phyloP scores from a whole-genome alignment of 2,113 vertebrate genomes.

The Suncus etruscus region DNA sequence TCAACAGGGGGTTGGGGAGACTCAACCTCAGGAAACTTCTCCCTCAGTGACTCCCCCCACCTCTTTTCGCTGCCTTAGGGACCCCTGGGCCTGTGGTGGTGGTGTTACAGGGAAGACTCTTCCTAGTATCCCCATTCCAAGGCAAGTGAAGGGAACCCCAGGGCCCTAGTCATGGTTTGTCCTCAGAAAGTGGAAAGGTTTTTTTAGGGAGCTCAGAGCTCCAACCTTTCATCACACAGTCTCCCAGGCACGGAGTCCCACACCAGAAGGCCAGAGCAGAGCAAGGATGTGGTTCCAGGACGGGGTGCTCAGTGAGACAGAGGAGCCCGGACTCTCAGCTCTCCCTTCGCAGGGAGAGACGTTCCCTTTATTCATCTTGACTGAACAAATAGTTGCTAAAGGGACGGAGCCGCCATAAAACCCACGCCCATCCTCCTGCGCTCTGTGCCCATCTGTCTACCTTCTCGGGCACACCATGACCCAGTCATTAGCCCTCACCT shows the following conservation, averaged over 20 bases:
- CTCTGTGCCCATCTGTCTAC: constrained; percentile 77
- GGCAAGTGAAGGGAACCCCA: not conserved
- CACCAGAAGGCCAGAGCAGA: not conserved
- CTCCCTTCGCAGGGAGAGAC: constrained; percentile 38
- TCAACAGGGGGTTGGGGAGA: not conserved
- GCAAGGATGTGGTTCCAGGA: not conserved
- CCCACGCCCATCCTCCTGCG: constrained; percentile 58
- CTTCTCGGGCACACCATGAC: constrained; percentile 62
- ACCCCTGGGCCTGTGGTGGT: no score
- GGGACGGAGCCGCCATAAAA: constrained; percentile 72
- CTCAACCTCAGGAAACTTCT: not conserved
- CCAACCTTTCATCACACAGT: no score
- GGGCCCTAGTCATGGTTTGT: constrained; percentile 24
- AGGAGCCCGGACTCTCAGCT: not conserved
- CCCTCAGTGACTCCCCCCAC: not conserved
- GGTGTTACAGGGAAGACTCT: not conserved
- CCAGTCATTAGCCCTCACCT: constrained; percentile 41
- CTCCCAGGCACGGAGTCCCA: no score
- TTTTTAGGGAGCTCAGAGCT: no score
- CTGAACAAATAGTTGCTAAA: constrained; percentile 82
- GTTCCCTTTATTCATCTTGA: constrained; percentile 46
- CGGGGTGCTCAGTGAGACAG: not conserved
- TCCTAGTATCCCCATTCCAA: no score
- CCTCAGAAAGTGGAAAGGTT: not conserved
- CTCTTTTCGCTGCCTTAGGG: not conserved